Conservation (phyloP, 2,888 invertebrate species). For the Dolichopus griseipennis region DNA sequence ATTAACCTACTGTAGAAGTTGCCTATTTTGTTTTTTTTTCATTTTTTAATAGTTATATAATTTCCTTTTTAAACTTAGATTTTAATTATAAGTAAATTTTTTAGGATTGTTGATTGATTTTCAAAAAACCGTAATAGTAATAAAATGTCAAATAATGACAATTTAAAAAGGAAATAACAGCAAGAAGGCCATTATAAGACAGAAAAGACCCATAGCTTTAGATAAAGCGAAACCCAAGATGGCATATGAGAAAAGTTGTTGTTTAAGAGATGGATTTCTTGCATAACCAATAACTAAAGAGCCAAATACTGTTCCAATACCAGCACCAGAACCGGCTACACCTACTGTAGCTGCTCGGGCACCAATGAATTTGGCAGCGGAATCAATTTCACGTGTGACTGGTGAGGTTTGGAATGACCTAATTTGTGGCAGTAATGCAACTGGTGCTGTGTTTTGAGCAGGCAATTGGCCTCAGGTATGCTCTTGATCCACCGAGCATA, state of each 20-base stretch:
- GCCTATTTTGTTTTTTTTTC: background rate
- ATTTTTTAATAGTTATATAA: background rate
- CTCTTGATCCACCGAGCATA: conserved; percentile 56
- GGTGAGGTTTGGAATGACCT: conserved; percentile 83
- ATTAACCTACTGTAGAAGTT: no score
- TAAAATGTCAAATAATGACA: conserved; percentile 24
- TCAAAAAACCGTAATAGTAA: background rate
- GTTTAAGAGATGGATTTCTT: conserved; percentile 93
- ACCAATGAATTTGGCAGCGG: conserved; percentile 99
- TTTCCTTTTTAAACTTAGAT: conserved; percentile 4
- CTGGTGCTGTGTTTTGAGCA: conserved; percentile 55
- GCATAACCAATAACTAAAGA: conserved; percentile 93
- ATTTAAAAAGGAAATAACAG: conserved; percentile 88
- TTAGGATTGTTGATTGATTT: background rate
- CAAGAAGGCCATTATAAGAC: conserved; percentile 97
- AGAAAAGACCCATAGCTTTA: conserved; percentile 98
- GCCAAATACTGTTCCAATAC: conserved; percentile 96
- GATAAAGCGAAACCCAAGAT: conserved; percentile 95
- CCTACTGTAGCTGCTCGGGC: conserved; percentile 99
- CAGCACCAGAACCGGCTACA: conserved; percentile 97
- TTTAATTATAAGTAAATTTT: conserved; percentile 1
- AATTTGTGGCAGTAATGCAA: conserved; percentile 56
- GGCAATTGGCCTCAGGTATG: conserved; percentile 69
- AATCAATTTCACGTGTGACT: conserved; percentile 94
- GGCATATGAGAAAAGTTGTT: conserved; percentile 96